Conservation (phyloP, 1,140 invertebrate species). For the Pogonognathellus flavescens region DNA sequence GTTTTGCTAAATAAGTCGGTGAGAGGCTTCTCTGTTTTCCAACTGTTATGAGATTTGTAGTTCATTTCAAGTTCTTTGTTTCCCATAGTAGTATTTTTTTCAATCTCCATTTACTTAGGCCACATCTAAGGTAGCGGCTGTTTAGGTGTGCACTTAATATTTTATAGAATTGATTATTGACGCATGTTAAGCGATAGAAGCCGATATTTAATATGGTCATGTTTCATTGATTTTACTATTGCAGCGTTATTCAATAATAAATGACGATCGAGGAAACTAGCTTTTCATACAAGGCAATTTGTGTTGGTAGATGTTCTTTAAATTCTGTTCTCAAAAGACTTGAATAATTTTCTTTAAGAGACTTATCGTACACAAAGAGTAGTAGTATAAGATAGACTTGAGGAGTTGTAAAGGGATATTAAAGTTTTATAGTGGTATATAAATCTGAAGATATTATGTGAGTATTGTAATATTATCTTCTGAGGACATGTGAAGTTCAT, state of each 20-base stretch:
- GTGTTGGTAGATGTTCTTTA: too few relatives aligned
- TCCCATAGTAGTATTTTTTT: neutral
- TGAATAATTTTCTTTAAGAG: too few relatives aligned
- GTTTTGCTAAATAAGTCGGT: constrained; percentile 2
- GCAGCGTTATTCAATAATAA: too few relatives aligned
- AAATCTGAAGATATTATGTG: neutral
- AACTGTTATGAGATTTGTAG: constrained; percentile 14
- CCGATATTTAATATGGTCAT: neutral
- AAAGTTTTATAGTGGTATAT: too few relatives aligned
- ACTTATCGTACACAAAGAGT: too few relatives aligned
- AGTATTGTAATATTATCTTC: neutral
- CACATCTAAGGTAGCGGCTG: neutral
- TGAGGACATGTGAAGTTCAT: too few relatives aligned
- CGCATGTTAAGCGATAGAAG: neutral
- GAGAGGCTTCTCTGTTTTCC: constrained; percentile 8
- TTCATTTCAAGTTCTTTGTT: constrained; percentile 39
- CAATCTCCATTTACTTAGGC: neutral
- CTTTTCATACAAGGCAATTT: neutral
- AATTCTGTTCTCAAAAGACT: too few relatives aligned
- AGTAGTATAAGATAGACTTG: too few relatives aligned
- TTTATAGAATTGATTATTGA: constrained; percentile 8
- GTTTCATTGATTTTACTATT: constrained; percentile 12
- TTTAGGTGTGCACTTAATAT: neutral
- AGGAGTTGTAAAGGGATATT: too few relatives aligned
- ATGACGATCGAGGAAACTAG: neutral